Evolutionary conservation across 2,113 vertebrate genomes (phyloP).

Genomic region (Gasterosteus nipponicus): DNA sequence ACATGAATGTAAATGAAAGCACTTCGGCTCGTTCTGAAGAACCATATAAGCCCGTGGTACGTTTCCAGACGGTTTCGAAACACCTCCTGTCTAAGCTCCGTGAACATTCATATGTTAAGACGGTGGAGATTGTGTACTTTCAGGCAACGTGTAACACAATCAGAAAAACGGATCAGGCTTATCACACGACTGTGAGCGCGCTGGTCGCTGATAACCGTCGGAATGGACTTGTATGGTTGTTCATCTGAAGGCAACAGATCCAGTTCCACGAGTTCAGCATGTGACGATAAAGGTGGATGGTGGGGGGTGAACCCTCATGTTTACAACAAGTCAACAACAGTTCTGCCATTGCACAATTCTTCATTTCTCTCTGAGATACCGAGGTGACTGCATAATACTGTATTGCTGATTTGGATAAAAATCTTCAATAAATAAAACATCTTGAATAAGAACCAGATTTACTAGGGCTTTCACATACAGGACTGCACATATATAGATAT

Average conservation of each 20-base stretch:
- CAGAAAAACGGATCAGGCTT: slow-evolving; percentile 13
- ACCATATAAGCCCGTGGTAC: slow-evolving; percentile 42
- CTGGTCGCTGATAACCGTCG: slow-evolving; percentile 25
- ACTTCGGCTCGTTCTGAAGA: slow-evolving; percentile 39
- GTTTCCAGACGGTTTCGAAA: slow-evolving; percentile 37
- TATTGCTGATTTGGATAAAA: slow-evolving; percentile 79
- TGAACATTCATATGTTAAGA: slow-evolving; percentile 75
- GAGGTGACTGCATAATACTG: slow-evolving; percentile 78
- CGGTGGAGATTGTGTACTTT: slow-evolving; percentile 61
- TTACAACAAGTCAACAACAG: slow-evolving; percentile 46
- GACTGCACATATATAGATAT: slow-evolving; percentile 82
- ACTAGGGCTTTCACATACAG: slow-evolving; percentile 83
- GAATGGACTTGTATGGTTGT: slow-evolving; percentile 42
- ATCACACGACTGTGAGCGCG: slow-evolving; percentile 27
- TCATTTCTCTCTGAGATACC: slow-evolving; percentile 66
- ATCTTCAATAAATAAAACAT: slow-evolving; percentile 69
- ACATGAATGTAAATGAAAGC: slow-evolving; percentile 7
- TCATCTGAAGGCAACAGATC: slow-evolving; percentile 58
- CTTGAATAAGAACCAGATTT: slow-evolving; percentile 73
- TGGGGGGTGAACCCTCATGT: slow-evolving; percentile 39
- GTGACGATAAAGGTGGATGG: slow-evolving; percentile 36
- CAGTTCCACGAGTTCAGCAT: slow-evolving; percentile 29
- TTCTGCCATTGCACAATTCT: slow-evolving; percentile 55
- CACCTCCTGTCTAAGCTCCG: slow-evolving; percentile 47
- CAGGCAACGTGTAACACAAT: slow-evolving; percentile 60